Conservation (phyloP, 2,797 vertebrate species). For the Hippopotamyrus pictus region DNA sequence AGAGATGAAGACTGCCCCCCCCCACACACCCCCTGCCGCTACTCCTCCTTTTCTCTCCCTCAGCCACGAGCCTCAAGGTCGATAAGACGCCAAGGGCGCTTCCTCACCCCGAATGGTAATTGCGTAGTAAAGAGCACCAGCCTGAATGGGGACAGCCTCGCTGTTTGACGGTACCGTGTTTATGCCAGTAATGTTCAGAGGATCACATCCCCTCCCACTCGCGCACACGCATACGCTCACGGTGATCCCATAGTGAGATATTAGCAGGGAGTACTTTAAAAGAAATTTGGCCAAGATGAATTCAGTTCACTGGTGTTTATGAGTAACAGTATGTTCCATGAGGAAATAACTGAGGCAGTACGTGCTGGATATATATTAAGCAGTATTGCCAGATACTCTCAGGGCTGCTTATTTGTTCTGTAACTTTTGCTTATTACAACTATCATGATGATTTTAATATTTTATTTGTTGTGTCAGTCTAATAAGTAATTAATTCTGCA, state of each 20-base stretch:
- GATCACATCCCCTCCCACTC: not conserved
- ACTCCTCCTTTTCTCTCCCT: not conserved
- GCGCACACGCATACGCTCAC: not conserved
- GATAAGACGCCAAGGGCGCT: not conserved
- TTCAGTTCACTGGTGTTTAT: not conserved
- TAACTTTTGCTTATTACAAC: not conserved
- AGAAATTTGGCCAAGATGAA: not conserved
- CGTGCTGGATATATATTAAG: not conserved
- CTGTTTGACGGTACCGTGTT: not conserved
- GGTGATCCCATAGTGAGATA: not conserved
- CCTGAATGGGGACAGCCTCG: not conserved
- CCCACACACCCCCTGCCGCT: not conserved
- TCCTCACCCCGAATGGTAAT: slow-evolving; percentile 6
- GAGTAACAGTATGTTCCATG: not conserved
- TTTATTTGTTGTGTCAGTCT: not conserved
- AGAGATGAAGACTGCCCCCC: not conserved
- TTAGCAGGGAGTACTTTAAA: not conserved
- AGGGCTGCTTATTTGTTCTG: not conserved
- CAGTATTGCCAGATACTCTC: not conserved
- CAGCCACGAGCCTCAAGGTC: not conserved
- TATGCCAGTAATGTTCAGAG: not conserved
- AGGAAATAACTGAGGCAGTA: not conserved
- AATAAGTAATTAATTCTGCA: not conserved
- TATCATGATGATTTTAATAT: not conserved
- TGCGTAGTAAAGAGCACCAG: not conserved